Evolutionary conservation across 2,888 invertebrate species (phyloP).

Genomic region (Epinotia ramella): DNA sequence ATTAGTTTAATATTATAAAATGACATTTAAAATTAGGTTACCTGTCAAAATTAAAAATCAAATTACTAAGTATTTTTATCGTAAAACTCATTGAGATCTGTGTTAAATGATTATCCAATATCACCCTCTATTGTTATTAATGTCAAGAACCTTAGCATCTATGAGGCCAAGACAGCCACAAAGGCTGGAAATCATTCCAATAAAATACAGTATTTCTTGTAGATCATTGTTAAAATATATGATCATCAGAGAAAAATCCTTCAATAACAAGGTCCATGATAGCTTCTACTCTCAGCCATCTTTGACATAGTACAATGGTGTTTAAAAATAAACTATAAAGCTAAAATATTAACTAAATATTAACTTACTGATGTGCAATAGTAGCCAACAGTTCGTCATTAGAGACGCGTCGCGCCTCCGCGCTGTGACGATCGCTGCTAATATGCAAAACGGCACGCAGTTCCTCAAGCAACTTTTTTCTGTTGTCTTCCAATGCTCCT

Average conservation of each 20-base stretch:
- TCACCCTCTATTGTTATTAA: constrained; percentile 37
- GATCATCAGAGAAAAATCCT: constrained; percentile 46
- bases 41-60: constrained; percentile 43
- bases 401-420: constrained; percentile 95
- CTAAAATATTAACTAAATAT: constrained; percentile 57
- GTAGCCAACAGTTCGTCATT: constrained; percentile 96
- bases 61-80: constrained; percentile 37
- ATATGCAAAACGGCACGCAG: constrained; percentile 93
- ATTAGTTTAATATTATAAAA: constrained; percentile 26
- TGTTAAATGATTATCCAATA: constrained; percentile 15
- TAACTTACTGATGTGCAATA: constrained; percentile 94
- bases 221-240: constrained; percentile 36
- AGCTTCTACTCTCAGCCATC: constrained; percentile 72
- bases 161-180: constrained; percentile 55
- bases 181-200: constrained; percentile 40
- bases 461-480: constrained; percentile 93
- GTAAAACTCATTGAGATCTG: constrained; percentile 16
- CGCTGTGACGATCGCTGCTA: constrained; percentile 95
- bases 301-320: constrained; percentile 71
- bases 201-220: constrained; percentile 19
- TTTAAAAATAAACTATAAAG: constrained; percentile 76
- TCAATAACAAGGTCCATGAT: constrained; percentile 51
- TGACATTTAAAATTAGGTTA: constrained; percentile 45
- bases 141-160: constrained; percentile 55
- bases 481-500: constrained; percentile 93